A percentile compares a stretch with the other conserved stretches of the same genome.
These are phyloP conservation scores for Adelosebastes latens DNA, from an alignment of 2,797 vertebrate genomes.

Conservation along the genomic window DNA sequence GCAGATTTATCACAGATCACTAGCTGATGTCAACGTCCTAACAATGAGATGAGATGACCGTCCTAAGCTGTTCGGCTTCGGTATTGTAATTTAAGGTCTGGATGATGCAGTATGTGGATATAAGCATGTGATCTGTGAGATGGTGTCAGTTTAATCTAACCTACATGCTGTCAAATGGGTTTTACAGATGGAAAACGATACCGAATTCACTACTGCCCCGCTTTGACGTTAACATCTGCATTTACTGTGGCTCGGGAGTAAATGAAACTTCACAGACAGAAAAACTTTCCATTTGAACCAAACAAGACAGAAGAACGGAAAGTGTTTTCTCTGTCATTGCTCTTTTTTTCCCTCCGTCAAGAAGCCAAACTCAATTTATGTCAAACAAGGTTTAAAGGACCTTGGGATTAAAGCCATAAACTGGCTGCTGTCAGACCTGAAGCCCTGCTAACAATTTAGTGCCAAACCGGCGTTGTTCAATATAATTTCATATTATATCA, in stretches of 20 bases:
- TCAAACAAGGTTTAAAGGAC: constrained; percentile 99
- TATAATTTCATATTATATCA: constrained; percentile 99
- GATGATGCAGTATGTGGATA: constrained; percentile 18
- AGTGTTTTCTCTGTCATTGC: constrained; percentile 83
- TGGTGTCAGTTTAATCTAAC: not conserved
- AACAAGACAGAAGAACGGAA: constrained; percentile 89
- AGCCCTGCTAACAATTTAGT: constrained; percentile 99
- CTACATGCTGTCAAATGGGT: not conserved
- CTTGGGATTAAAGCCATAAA: constrained; percentile 99
- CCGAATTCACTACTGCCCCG: not conserved
- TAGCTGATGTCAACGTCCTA: constrained; percentile 78
- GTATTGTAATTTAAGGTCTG: constrained; percentile 53
- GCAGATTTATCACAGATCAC: constrained; percentile 96
- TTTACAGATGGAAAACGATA: not conserved
- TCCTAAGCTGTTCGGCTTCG: constrained; percentile 75
- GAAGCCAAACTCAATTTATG: constrained; percentile 99
- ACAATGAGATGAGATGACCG: constrained; percentile 88
- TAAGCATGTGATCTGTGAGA: not conserved
- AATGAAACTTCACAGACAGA: constrained; percentile 67
- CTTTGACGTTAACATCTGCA: constrained; percentile 63
- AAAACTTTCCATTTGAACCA: constrained; percentile 91
- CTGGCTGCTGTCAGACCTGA: constrained; percentile 98
- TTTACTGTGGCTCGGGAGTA: constrained; percentile 37
- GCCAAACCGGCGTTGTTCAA: constrained; percentile 97
- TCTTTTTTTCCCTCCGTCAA: constrained; percentile 82